Base-by-base conservation (phyloP, 2,113 vertebrate genomes). In the Brevimyrus niger region DNA sequence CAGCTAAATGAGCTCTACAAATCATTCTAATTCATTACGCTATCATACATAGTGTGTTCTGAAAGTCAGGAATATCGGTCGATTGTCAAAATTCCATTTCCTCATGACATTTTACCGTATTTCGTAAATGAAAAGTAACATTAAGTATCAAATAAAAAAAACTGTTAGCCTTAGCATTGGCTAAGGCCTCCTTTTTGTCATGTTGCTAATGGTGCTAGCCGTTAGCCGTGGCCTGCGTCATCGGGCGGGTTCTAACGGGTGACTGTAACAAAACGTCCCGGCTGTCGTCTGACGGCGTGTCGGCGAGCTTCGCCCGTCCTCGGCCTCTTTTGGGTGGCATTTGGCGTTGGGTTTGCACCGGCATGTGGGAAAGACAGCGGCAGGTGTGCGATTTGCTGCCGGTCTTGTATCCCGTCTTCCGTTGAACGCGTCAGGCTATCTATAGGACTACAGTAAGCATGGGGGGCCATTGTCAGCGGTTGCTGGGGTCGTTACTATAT, bases 351-450 rank as follows among this genome's bases (percentile, higher is more conserved):
- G 42, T 38, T 44, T 82, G 46, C 48, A 88, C 90, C 83, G 89
- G 91, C 65, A 89, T 89, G 86, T 87, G 86, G 89, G 92, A 95
- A 91, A 92, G 93, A 91, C 95, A 95, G 94, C 91, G 93, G 93
- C 95, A 96, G 95, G 95, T 95, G 95, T 93, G 92, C 92, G 92
- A 94, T 93, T 95, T 92, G 94, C 91, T 90, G 92, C 92, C 91
- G 90, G 92, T 85, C 91, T 35, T 83, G 23, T 86, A 88, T 92
- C 92, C 93, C 93, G 76, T 93, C 90, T 90, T 90, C 90, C 23
- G 44, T 94, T 93, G 94, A 93, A 91, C 50, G 84, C 27, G 2
- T 31, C 89, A 83, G 91, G 88, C 94, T 95, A 95, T 94, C 91
- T 94, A 94, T 95, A 95, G 93, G 89, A 86, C 55, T 94, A 91